Conservation (phyloP, 2,113 vertebrate species). For the Chloebia gouldiae region DNA sequence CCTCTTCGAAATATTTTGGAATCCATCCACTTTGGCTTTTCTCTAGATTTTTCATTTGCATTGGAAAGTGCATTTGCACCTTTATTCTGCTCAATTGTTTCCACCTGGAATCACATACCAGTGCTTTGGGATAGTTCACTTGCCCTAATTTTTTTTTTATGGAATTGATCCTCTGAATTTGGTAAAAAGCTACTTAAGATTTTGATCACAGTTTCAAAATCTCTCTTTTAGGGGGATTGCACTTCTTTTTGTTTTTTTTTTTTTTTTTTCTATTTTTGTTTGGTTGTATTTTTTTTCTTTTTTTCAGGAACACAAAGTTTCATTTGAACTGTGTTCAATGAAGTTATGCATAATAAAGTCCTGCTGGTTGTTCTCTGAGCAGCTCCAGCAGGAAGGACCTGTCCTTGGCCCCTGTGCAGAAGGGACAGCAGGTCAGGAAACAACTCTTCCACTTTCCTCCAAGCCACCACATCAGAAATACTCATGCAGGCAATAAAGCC, state of each 20-base stretch:
- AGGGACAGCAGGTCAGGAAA: neutral
- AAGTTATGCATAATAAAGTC: neutral
- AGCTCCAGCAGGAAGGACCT: neutral
- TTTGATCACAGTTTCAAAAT: neutral
- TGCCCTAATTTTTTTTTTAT: neutral
- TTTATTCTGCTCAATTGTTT: neutral
- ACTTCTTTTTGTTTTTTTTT: too few relatives aligned
- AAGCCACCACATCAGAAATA: neutral
- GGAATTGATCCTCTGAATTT: neutral
- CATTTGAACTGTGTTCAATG: neutral
- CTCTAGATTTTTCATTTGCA: slow-evolving; percentile 4
- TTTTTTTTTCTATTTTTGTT: too few relatives aligned
- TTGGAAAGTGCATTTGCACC: neutral
- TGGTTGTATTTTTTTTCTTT: neutral
- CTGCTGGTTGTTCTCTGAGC: neutral
- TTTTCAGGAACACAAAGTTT: neutral
- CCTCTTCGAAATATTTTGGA: slow-evolving; percentile 20
- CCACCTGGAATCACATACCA: neutral
- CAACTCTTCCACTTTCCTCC: neutral
- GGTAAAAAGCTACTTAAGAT: neutral
- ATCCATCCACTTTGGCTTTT: neutral
- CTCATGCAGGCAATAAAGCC: neutral
- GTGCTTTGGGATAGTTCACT: neutral
- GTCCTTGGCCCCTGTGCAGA: neutral
- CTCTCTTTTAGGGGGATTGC: neutral